Evolutionary conservation across 2,113 vertebrate species (phyloP), one percentile per base, ranked within the genome.

Genomic region (Neolamprologus devosi): DNA sequence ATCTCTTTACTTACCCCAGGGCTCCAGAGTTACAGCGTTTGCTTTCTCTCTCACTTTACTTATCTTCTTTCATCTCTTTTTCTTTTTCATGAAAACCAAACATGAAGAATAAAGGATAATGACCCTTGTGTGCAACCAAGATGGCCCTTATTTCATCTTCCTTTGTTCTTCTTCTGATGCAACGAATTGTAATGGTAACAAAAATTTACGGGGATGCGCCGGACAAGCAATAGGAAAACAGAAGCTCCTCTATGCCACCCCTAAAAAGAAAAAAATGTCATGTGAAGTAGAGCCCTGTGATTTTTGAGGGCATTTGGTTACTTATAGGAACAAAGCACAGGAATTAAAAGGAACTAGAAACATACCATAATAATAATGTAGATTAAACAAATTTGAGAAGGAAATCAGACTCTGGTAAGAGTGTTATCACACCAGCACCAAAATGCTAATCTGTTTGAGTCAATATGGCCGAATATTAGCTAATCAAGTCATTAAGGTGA

Each of bases 91-190:
- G 23, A 68, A 58, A 47, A 78, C 9, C 23, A 53, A 47, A 63
- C 87, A 84, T 65, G 75, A 80, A 65, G 79, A 84, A 75, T 58
- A 82, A 33, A 68, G 65, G 23, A 83, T 92, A 91, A 93, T 93
- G 93, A 90, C 87, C 88, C 30, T 4, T 51, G 28, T 83, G 23
- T 82, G 80, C 80, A 92, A 75, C 68, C n/a, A 45, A 49, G 70
- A 88, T 88, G 86, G 40, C 81, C 86, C 30, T 65, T 60, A 54
- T 89, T 86, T 79, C 63, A 83, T 42, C 58, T 81, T 60, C 90
- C 51, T 85, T 83, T 87, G 83, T 91, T 90, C 53, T 86, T 57
- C 37, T 49, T 89, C 91, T 95, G 95, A 95, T 94, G 94, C 89
- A 96, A 95, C 45, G 30, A 37, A 84, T 28, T 81, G 93, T 85